Evolutionary conservation across 2,113 vertebrate genomes (phyloP), one percentile per base, ranked within the genome.

Genomic region (Arothron firmamentum): DNA sequence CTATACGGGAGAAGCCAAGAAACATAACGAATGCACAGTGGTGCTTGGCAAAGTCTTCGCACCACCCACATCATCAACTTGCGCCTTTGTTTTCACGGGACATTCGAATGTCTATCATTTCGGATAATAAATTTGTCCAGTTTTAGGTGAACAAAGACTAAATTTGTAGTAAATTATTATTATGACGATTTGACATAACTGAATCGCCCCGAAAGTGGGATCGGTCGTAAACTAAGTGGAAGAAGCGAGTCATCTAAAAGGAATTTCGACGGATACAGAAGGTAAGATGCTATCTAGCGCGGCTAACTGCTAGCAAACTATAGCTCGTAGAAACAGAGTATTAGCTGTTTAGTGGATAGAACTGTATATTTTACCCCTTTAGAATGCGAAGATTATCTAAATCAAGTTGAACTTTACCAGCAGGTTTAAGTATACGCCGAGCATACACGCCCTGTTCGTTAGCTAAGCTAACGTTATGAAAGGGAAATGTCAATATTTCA

Each of bases 11-110:
- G 20, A 14, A 0, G 5, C 59, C 1, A 0, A 1, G 17, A 0
- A 0, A 0, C 0, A 78, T 82, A 86, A 2, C 78, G 18, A 83
- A 43, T 4, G 43, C 59, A 10, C 38, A n/a, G 50, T 19, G 3
- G 2, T 0, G n/a, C 15, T 25, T 19, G 13, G 9, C 34, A 2
- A 41, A 2, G 15, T 8, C 38, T 1, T 31, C 56, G 17, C 42
- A 65, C 73, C 59, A 42, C 3, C 1, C 3, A 75, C 79, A 5
- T 0, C 79, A 82, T 89, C 62, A 71, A 0, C 42, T 48, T 19
- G 85, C 83, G 85, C 76, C 85, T 76, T 83, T 88, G 83, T 89
- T 89, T 69, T 84, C 25, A 70, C 67, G 18, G 52, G 25, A 15
- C 55, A 69, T 28, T 21, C 52, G 43, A 34, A 42, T 56, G 55